Evolutionary conservation across 2,797 vertebrate genomes (phyloP), one percentile per base, ranked within the genome.

Genomic region (Phalloptychus januarius): DNA sequence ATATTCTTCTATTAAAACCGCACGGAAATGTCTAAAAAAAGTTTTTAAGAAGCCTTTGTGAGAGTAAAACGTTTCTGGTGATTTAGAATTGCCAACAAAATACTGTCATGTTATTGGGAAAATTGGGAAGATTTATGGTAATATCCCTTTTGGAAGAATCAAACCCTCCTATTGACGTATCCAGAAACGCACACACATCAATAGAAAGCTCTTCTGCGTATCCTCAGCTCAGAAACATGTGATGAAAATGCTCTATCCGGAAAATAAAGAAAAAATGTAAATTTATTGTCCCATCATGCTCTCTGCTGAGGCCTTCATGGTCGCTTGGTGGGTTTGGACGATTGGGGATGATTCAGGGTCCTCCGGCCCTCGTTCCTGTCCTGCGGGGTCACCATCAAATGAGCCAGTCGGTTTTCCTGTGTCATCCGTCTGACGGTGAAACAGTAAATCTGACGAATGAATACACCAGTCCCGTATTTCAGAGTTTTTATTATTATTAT

Each of bases 291-390:
- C 78, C 77, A 80, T 90, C 87, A 86, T 92, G 86, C 79, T 79
- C 86, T 84, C 63, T 70, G 50, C 65, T 70, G 77, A 89, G 89
- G 81, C 81, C 83, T 85, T 93, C 91, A 93, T 88, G 91, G 89
- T 92, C 89, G 80, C 82, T 36, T 79, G 73, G 81, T 86, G 83
- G 89, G 88, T 75, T 79, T 36, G 80, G 85, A 91, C 90, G 83
- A 90, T 89, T 89, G 86, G 87, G 88, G 83, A 80, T 87, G 88
- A 90, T 91, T 93, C 91, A 89, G 83, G 87, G 80, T 75, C 74
- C 58, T 6, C 70, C 48, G 40, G 28, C 63, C 63, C 38, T 16
- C 54, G 61, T 23, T 50, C 20, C 20, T 2, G 2, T 50, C 84
- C 87, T 77, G 28, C 58, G 74, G 86, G 87, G 86, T 81, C 86